Base-by-base conservation (phyloP, 2,797 vertebrate genomes). In the Phyllotis vaccarum region DNA sequence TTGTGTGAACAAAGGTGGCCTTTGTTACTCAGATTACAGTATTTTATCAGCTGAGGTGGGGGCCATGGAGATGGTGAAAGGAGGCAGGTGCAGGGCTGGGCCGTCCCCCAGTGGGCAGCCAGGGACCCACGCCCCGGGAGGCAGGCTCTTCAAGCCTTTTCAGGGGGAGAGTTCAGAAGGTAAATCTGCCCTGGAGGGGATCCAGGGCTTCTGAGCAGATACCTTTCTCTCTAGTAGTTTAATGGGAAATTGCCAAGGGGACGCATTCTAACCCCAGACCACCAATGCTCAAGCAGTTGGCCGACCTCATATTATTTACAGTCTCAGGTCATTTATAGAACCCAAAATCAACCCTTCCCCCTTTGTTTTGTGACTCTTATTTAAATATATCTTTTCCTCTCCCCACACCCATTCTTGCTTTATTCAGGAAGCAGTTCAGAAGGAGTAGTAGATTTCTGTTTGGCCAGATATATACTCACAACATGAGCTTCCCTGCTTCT, bases 1-100 rank as follows among this genome's bases (percentile, higher is more conserved):
- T 96, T 96, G 93, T 91, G 89, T 86, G 96, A 97, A 96, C 96
- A 96, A 95, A 91, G 94, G 96, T 95, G 64, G 93, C 80, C 97
- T 96, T 97, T 95, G 94, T 96, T 94, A 81, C 60, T 79, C 62
- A 91, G 81, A 95, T 94, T 81, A 31, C 43, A 90, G 89, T 79
- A 72, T 68, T 52, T 92, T 95, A 96, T 97, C 96, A 95, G 92
- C 68, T 24, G 76, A 64, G 78, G 81, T 64, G 79, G 81, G 88
- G 40, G 64, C 31, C 89, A 54, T n/a, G 24, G 79, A 86, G 64
- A 10, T 34, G 81, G 62, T 14, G 13, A 86, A 17, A 79, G 58
- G 58, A 49, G 60, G 79, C 82, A 95, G 94, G 37, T 70, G 46
- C 21, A 1, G 5, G 34, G 5, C 37, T 78, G 24, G 13, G 12